A percentile compares a stretch with the other conserved stretches of the same genome.
phyloP scores from a whole-genome alignment of 1,140 invertebrate genomes.

The Ceratoteleas bidentatus region DNA sequence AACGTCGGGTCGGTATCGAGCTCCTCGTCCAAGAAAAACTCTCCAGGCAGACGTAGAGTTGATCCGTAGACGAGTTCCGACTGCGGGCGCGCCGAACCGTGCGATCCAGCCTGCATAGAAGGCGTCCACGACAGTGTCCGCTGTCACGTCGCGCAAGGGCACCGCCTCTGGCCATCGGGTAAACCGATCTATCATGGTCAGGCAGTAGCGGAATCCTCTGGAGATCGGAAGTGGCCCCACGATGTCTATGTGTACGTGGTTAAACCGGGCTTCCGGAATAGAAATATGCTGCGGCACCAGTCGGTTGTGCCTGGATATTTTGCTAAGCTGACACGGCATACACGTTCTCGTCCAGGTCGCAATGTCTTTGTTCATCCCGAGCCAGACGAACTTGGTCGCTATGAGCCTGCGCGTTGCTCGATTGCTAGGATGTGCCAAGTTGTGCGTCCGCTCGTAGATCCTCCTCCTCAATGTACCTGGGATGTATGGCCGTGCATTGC shows the following conservation, averaged over 20 bases:
- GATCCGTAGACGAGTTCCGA: no score
- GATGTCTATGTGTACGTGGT: conserved; percentile 76
- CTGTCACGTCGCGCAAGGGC: conserved; percentile 76
- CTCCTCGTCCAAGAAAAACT: no score
- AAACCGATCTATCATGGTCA: conserved; percentile 79
- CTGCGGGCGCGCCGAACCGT: background rate
- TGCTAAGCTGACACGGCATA: background rate
- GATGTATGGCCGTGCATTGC: no score
- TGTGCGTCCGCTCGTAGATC: no score
- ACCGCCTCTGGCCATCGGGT: conserved; percentile 79
- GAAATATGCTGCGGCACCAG: background rate
- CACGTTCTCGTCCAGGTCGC: no score
- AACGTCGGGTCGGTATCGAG: no score
- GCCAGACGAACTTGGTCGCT: no score
- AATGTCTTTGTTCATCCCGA: no score
- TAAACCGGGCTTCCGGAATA: conserved; percentile 59
- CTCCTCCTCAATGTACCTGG: no score
- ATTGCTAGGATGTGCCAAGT: no score
- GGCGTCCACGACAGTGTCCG: conserved; percentile 69
- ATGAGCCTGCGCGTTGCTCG: no score
- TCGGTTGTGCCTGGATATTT: background rate
- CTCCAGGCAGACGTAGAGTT: no score
- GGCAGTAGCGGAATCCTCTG: conserved; percentile 71
- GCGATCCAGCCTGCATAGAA: conserved; percentile 44
- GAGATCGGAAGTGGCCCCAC: conserved; percentile 74